Percentiles rank a stretch among this genome's conserved stretches.
These are phyloP conservation scores for Dysidea cf. avara DNA, from an alignment of 37 sponge, comb jelly and placozoan species.

Conservation along the genomic window DNA sequence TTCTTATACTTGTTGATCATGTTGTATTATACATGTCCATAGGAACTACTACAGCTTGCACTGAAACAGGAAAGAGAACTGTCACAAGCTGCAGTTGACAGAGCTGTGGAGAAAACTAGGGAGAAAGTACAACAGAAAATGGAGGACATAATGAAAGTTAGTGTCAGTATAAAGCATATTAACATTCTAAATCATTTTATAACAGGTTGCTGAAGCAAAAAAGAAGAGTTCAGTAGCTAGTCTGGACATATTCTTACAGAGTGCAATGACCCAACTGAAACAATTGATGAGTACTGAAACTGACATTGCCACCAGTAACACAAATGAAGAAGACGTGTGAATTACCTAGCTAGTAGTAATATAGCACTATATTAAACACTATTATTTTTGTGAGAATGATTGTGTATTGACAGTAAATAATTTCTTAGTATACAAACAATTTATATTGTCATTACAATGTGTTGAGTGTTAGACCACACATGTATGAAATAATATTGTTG, in stretches of 20 bases:
- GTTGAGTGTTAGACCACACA: too few relatives aligned
- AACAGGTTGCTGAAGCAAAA: conserved; percentile 34
- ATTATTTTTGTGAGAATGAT: too few relatives aligned
- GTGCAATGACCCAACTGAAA: conserved; percentile 65
- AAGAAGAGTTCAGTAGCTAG: conserved; percentile 52
- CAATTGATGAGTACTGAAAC: conserved; percentile 25
- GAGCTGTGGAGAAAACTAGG: conserved; percentile 52
- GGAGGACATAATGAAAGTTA: conserved; percentile 65
- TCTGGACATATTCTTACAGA: conserved; percentile 76
- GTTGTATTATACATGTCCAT: conserved; percentile 11
- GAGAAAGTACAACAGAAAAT: conserved; percentile 48
- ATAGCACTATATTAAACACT: too few relatives aligned
- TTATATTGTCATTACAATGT: too few relatives aligned
- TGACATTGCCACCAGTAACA: too few relatives aligned
- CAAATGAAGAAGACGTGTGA: too few relatives aligned
- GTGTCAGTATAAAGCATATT: not conserved
- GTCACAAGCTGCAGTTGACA: conserved; percentile 53
- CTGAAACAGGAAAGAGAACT: conserved; percentile 62
- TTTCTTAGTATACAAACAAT: too few relatives aligned
- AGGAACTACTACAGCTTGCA: conserved; percentile 55
- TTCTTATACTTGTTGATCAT: not conserved
- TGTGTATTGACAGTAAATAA: too few relatives aligned
- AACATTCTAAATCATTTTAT: not conserved
- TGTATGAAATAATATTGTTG: too few relatives aligned
- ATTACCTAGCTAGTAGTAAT: too few relatives aligned